phyloP scores from a whole-genome alignment of 64 coral and sea anemone genomes.

The Pachyseris speciosa region DNA sequence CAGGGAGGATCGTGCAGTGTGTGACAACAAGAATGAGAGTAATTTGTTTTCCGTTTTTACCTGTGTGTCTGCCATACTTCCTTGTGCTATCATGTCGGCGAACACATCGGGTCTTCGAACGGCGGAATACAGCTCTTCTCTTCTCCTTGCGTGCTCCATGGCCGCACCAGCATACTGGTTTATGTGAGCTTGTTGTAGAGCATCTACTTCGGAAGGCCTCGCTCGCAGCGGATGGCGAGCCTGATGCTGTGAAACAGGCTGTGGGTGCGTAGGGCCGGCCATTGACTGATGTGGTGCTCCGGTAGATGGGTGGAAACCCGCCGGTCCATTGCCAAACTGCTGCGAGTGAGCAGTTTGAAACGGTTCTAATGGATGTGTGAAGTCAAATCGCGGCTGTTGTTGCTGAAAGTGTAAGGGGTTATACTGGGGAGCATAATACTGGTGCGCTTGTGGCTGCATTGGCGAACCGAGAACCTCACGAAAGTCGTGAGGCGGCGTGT shows the following conservation, averaged over 20 bases:
- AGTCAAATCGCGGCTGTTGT: slow-evolving; percentile 93
- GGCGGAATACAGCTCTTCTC: slow-evolving; percentile 79
- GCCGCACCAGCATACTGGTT: slow-evolving; percentile 87
- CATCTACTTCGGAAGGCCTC: slow-evolving; percentile 76
- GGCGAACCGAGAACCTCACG: slow-evolving; percentile 81
- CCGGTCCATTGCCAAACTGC: slow-evolving; percentile 87
- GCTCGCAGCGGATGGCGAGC: slow-evolving; percentile 76
- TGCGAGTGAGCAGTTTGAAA: slow-evolving; percentile 83
- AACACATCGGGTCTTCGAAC: slow-evolving; percentile 80
- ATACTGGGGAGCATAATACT: slow-evolving; percentile 89
- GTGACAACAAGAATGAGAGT: not conserved
- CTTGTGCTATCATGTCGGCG: slow-evolving; percentile 26
- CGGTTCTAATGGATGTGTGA: slow-evolving; percentile 87
- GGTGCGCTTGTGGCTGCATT: slow-evolving; percentile 92
- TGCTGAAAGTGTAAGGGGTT: slow-evolving; percentile 91
- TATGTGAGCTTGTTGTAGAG: slow-evolving; percentile 80
- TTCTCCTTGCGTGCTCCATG: slow-evolving; percentile 81
- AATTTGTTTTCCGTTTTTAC: not conserved
- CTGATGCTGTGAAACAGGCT: slow-evolving; percentile 71
- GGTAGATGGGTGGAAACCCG: slow-evolving; percentile 78
- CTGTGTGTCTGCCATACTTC: slow-evolving; percentile 17
- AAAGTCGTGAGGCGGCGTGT: slow-evolving; percentile 92
- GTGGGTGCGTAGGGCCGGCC: slow-evolving; percentile 64
- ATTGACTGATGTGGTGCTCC: slow-evolving; percentile 69
- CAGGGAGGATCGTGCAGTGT: not conserved